Evolutionary conservation across 1,140 invertebrate species (phyloP), one percentile per base, ranked within the genome.

Genomic region (Drosophila murphyi): DNA sequence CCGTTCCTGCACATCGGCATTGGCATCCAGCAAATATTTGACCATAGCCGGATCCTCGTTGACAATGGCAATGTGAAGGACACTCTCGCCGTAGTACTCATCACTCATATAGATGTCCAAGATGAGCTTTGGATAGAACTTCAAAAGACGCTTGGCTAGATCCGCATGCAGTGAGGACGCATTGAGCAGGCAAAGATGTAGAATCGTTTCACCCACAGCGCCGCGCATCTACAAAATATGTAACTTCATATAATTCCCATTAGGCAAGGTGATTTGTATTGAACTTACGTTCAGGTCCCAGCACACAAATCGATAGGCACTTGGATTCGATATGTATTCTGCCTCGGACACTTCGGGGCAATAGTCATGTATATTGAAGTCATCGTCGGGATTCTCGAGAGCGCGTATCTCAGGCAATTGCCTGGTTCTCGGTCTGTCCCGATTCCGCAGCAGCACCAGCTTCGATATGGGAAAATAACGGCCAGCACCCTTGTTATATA

Each of bases 11-110:
- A 97, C 96, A 92, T 99, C 96, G 0, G 97, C 97, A 3, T 98
- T 97, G 61, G 97, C 96, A 85, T 99, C 97, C 37, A 99, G 92
- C 4, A 99, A 93, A 92, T 97, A 99, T 93, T 99, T 99, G 0
- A 99, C 98, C 97, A 99, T 98, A 0, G 97, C 95, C 0, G 98
- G 98, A 92, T 99, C 98, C 92, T 99, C 98, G 92, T 99, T 99
- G 0, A 99, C 98, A 79, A 99, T 99, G 0, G 98, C 98, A 92
- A 99, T 98, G 83, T 99, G 98, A 0, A 99, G 94, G 0, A 97
- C 97, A 91, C 95, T 97, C 90, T 98, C 97, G 1, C 97, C 97
- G 91, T 99, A 99, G 92, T 99, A 99, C 92, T 99, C 98, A 80
- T 99, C 98, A 50, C 95, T 96, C 90, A 98, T 95, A 92, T 99